Conservation (phyloP, 2,797 vertebrate genomes). For the Centropyge bicolor region DNA sequence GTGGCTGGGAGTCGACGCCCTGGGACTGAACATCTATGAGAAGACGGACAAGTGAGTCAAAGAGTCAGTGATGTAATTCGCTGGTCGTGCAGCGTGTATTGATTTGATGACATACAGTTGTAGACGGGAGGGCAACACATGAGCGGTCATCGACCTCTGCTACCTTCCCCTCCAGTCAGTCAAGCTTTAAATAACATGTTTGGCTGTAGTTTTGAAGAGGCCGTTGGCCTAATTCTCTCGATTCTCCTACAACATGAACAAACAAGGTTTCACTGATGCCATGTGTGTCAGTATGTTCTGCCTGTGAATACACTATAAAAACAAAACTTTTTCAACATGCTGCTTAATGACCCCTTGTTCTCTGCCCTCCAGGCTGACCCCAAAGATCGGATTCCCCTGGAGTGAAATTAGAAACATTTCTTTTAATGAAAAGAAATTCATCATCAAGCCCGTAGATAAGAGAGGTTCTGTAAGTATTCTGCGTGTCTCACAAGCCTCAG, state of each 20-base stretch:
- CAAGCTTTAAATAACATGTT: conserved; percentile 43
- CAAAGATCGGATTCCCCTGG: conserved; percentile 99
- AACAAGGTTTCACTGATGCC: background rate
- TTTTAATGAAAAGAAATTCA: conserved; percentile 96
- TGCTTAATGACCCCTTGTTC: background rate
- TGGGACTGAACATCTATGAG: conserved; percentile 97
- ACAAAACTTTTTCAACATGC: background rate
- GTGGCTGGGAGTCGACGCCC: conserved; percentile 95
- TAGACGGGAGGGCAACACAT: conserved; percentile 40
- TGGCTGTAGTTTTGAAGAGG: conserved; percentile 61
- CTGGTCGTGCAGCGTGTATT: background rate
- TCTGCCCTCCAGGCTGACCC: conserved; percentile 87
- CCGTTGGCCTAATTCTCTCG: conserved; percentile 48
- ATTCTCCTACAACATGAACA: conserved; percentile 12
- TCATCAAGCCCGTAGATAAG: conserved; percentile 98
- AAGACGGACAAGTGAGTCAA: conserved; percentile 91
- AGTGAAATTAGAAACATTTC: conserved; percentile 98
- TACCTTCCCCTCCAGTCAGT: conserved; percentile 13
- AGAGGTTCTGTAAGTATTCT: conserved; percentile 92
- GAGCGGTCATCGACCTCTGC: conserved; percentile 58
- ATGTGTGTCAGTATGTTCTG: background rate
- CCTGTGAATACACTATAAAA: background rate
- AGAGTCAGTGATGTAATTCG: background rate
- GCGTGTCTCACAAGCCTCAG: background rate
- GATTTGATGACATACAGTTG: conserved; percentile 17